Conservation (phyloP, 2,113 vertebrate genomes). For the Uria lomvia region DNA sequence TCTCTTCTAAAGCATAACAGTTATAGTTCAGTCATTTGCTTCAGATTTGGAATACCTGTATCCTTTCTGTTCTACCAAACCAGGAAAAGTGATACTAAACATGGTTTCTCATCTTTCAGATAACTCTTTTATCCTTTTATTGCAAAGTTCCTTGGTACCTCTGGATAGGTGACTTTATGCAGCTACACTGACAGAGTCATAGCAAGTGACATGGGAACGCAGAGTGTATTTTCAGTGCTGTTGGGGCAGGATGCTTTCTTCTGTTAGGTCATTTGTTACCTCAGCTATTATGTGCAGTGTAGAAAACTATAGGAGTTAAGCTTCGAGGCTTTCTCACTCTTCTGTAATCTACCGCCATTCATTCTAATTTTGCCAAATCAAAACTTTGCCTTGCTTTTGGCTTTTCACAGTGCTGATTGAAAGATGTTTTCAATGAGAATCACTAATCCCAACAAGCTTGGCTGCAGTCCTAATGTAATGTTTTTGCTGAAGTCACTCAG, state of each 20-base stretch:
- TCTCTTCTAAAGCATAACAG: not conserved
- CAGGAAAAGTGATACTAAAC: not conserved
- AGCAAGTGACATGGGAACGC: not conserved
- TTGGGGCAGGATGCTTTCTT: not conserved
- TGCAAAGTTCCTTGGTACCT: not conserved
- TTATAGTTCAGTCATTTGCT: not conserved
- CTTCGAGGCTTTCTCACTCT: not conserved
- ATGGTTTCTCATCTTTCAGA: not conserved
- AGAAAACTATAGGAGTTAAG: not conserved
- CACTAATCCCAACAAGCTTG: not conserved
- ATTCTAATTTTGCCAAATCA: not conserved
- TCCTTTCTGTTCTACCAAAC: not conserved
- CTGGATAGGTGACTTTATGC: not conserved
- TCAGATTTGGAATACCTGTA: not conserved
- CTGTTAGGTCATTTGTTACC: not conserved
- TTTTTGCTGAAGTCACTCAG: constrained; percentile 21
- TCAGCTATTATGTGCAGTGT: not conserved
- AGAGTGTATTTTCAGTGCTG: not conserved
- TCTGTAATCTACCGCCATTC: not conserved
- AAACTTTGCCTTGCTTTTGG: not conserved
- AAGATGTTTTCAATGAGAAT: constrained; percentile 1
- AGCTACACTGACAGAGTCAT: not conserved
- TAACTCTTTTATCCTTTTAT: not conserved
- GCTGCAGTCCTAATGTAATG: not conserved
- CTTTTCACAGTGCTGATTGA: not conserved